These are phyloP conservation scores for Catagonus wagneri DNA, from an alignment of 2,113 vertebrate species.

Conservation along the genomic window DNA sequence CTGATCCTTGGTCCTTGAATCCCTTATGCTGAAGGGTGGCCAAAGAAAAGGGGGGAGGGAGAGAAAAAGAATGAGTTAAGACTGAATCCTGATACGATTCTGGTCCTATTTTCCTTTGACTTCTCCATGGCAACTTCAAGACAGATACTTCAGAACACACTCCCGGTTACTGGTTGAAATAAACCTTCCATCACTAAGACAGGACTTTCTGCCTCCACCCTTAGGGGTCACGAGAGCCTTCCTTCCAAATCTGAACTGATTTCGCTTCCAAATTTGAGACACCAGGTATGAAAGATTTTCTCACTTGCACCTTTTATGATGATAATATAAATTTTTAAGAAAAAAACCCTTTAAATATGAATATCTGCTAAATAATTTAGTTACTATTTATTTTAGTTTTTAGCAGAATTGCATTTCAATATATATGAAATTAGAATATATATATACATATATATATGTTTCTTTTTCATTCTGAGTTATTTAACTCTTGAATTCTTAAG, in stretches of 20 bases:
- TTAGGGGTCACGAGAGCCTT: background rate
- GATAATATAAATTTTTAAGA: background rate
- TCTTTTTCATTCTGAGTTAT: background rate
- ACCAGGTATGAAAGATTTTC: background rate
- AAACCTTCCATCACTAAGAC: background rate
- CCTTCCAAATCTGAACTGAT: slow-evolving; percentile 22
- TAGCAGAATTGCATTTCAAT: slow-evolving; percentile 21
- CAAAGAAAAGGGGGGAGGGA: too few relatives aligned
- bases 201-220: background rate
- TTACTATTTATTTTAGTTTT: slow-evolving; percentile 38
- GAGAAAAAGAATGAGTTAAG: background rate
- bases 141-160: background rate
- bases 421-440: background rate
- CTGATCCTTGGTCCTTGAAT: too few relatives aligned
- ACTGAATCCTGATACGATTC: background rate
- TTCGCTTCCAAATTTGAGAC: slow-evolving; percentile 15
- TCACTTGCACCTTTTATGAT: slow-evolving; percentile 11
- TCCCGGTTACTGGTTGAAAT: background rate
- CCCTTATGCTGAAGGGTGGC: too few relatives aligned
- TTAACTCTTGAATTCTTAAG: slow-evolving; percentile 41
- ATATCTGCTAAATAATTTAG: slow-evolving; percentile 24
- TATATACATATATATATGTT: background rate
- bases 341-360: background rate
- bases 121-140: background rate
- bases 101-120: background rate